Evolutionary conservation across 2,888 invertebrate genomes (phyloP), one percentile per base, ranked within the genome.

Genomic region (Rhingia rostrata): DNA sequence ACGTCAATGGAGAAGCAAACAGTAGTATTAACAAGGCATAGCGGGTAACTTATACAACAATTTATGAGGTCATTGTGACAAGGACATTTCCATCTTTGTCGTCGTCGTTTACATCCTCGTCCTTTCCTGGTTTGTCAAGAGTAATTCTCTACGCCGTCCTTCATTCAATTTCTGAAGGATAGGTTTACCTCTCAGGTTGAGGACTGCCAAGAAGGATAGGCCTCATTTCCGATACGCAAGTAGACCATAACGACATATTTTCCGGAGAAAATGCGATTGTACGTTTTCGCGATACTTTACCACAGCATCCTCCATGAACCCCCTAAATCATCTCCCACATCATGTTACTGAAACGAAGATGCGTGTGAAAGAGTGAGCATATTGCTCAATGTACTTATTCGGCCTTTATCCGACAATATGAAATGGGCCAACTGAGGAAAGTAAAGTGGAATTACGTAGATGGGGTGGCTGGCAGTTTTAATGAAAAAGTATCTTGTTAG

Each of bases 191-290:
- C 47, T 70, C 56, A 32, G 37, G n/a, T 64, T 39, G 58, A 81
- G 63, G 35, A 69, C 67, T 63, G 41, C 43, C 63, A 30, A 67
- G 47, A 60, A 37, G 63, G 73, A 83, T 74, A 63, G 83, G 73
- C 72, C 67, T 73, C 69, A 79, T 83, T 83, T 83, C 79, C 78
- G 73, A 69, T 83, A 79, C 47, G 64, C 63, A 79, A 78, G 78
- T 58, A 78, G 72, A 54, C 73, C 69, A 64, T 79, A 63, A 83
- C 83, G 70, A 63, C 61, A 67, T 63, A 79, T 78, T 78, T 67
- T 63, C 61, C 45, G 45, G 33, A 35, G 39, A 49, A 58, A 67
- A 61, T 60, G 45, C 72, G 49, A 66, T 47, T 37, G 43, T 82
- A 51, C 47, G 58, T 66, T 66, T 70, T 64, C 47, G 72, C 43